These are phyloP conservation scores for Aphelenchoides besseyi DNA, from an alignment of 1,140 invertebrate genomes.

Conservation along the genomic window DNA sequence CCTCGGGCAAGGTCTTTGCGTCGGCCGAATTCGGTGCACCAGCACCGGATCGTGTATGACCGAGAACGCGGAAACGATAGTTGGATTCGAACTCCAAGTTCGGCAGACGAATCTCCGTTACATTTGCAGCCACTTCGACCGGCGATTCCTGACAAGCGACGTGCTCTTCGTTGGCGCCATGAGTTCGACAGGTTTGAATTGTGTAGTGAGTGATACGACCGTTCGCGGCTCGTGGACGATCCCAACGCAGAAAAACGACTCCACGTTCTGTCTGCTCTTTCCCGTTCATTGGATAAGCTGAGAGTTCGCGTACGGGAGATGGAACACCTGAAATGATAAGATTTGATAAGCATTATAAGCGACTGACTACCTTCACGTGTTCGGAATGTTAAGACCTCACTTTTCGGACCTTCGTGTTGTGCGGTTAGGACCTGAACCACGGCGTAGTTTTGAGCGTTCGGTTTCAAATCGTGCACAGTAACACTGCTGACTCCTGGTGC, in stretches of 20 bases:
- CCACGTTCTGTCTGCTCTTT: conserved; percentile 45
- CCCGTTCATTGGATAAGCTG: conserved; percentile 58
- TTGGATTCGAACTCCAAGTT: conserved; percentile 49
- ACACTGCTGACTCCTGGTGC: conserved; percentile 69
- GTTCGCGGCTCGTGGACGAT: conserved; percentile 85
- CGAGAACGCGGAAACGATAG: conserved; percentile 56
- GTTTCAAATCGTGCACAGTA: conserved; percentile 79
- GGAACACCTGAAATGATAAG: conserved; percentile 49
- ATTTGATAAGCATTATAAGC: background rate
- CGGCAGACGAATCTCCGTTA: conserved; percentile 31
- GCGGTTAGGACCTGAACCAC: conserved; percentile 78
- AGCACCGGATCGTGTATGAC: conserved; percentile 49
- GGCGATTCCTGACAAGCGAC: conserved; percentile 15
- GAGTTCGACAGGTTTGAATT: conserved; percentile 65
- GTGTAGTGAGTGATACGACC: conserved; percentile 86
- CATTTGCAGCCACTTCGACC: conserved; percentile 20
- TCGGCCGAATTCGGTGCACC: conserved; percentile 59
- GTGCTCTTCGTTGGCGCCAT: conserved; percentile 21
- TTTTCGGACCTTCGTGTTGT: conserved; percentile 80
- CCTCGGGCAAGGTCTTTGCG: conserved; percentile 53
- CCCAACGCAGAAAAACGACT: conserved; percentile 71
- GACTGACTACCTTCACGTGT: conserved; percentile 77
- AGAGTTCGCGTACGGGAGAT: conserved; percentile 51
- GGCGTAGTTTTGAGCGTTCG: conserved; percentile 82
- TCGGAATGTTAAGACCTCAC: conserved; percentile 76